These are phyloP conservation scores for Oophaga pumilio DNA, from an alignment of 2,113 vertebrate species.

Conservation along the genomic window DNA sequence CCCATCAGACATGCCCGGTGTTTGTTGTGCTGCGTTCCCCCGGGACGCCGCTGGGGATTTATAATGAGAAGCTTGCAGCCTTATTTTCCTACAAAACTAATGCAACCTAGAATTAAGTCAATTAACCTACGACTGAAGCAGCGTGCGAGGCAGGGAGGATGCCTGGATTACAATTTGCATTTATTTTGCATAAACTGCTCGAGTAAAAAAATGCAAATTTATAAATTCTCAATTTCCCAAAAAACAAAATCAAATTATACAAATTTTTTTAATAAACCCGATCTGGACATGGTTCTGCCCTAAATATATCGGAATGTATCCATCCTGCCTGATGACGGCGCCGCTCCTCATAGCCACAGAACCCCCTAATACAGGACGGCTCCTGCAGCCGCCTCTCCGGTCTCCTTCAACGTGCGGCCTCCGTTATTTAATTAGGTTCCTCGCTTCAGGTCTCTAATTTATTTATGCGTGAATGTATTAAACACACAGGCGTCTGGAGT, in stretches of 20 bases:
- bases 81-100: background rate
- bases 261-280: background rate
- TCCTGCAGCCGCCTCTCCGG: background rate
- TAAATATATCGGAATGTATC: background rate
- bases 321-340: background rate
- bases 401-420: conserved; percentile 10
- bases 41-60: background rate
- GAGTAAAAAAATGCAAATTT: background rate
- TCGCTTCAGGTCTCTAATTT: conserved; percentile 38
- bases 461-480: conserved; percentile 48
- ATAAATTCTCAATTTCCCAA: background rate
- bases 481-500: conserved; percentile 18
- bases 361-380: background rate
- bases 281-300: background rate
- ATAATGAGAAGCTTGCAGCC: conserved; percentile 21
- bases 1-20: background rate
- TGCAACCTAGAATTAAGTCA: conserved; percentile 22
- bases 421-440: background rate
- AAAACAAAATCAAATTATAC: background rate
- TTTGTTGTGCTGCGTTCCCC: background rate
- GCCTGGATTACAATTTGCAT: background rate
- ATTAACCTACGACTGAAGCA: conserved; percentile 13
- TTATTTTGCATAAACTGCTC: background rate
- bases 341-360: background rate
- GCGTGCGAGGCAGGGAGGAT: background rate